phyloP scores from a whole-genome alignment of 2,113 vertebrate species.

The Gasterosteus nipponicus region DNA sequence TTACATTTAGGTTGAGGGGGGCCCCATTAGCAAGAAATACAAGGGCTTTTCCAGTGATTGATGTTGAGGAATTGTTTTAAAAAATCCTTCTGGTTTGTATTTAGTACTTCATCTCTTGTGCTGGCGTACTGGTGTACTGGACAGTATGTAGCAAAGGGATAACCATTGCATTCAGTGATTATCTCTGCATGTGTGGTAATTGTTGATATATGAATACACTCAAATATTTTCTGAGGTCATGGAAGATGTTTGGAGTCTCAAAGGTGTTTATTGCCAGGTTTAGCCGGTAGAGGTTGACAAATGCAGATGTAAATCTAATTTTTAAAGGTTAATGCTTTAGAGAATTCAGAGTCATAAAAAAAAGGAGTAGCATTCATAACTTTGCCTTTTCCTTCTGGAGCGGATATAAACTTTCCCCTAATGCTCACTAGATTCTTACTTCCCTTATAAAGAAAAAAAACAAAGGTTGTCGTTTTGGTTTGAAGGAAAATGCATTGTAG shows the following conservation, averaged over 20 bases:
- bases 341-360: conserved; percentile 68
- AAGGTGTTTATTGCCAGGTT: conserved; percentile 71
- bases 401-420: conserved; percentile 29
- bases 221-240: conserved; percentile 61
- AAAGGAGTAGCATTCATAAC: conserved; percentile 40
- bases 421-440: conserved; percentile 23
- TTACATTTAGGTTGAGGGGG: conserved; percentile 53
- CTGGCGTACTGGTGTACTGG: conserved; percentile 19
- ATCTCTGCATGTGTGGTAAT: conserved; percentile 54
- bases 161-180: conserved; percentile 30
- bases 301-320: conserved; percentile 71
- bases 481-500: neutral
- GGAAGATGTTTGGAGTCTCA: conserved; percentile 66
- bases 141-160: conserved; percentile 15
- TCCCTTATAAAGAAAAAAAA: conserved; percentile 5
- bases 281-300: conserved; percentile 56
- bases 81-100: conserved; percentile 22
- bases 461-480: neutral
- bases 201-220: conserved; percentile 71
- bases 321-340: conserved; percentile 74
- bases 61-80: conserved; percentile 26
- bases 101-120: conserved; percentile 24
- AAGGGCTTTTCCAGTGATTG: conserved; percentile 27
- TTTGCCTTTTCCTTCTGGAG: conserved; percentile 46
- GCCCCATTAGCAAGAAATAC: conserved; percentile 48